Base-by-base conservation (phyloP, 2,113 vertebrate genomes). In the Lonchura striata region DNA sequence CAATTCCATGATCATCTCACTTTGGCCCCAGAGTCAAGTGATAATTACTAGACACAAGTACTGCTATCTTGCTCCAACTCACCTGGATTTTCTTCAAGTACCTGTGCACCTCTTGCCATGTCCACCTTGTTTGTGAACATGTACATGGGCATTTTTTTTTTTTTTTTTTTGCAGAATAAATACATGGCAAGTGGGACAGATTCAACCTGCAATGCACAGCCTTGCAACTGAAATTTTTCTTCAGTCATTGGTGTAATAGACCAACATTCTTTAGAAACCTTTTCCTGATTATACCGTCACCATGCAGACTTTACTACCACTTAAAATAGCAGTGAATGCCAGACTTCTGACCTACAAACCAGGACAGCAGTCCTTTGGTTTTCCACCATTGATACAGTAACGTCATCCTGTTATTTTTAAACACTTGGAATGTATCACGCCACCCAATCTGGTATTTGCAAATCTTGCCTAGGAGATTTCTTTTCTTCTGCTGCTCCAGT, bases 331-430 rank as follows among this genome's bases (percentile, higher is more conserved):
- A 80, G 20, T 9, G 33, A 68, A 59, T 59, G 68, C 91, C 80
- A 84, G 77, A 80, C 83, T 94, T 60, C 60, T 92, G 83, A 94
- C 94, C 86, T 93, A 75, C 27, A 63, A 92, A 81, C 72, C 72
- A 81, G 83, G 72, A 91, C 86, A 94, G 72, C 17, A 0, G 86
- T 18, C 77, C 88, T 96, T 94, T 96, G 82, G 91, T 96, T 95
- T 94, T 91, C 74, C 82, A 82, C 31, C 64, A 64, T 92, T 83
- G 77, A 92, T 75, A 89, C 52, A 75, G 60, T 78, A 91, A 91
- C 82, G 88, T 94, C 94, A 95, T 39, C 50, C 54, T 88, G 92
- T 89, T 96, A 94, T 95, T 95, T 96, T 96, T 95, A 97, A 95
- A 93, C 81, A 17, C 64, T 66, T 91, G 69, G 72, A 94, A 84